These are phyloP conservation scores for Brachionus asplanchnoidis DNA, from an alignment of 1,140 invertebrate genomes.

Conservation along the genomic window DNA sequence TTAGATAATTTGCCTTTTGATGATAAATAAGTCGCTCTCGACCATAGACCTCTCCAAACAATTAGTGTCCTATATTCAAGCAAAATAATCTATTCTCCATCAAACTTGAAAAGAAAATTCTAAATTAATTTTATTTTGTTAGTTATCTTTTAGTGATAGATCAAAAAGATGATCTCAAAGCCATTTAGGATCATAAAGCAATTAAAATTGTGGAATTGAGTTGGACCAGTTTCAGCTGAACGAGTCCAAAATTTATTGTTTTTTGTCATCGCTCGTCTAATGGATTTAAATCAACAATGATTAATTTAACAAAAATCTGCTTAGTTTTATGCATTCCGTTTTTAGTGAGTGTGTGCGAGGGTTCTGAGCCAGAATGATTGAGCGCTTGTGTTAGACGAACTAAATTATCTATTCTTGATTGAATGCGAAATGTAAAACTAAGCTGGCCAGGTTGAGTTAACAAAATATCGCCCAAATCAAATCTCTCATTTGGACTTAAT, in stretches of 20 bases:
- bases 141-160: not conserved
- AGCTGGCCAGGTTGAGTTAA: not conserved
- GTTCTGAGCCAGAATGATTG: not conserved
- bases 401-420: constrained; percentile 34
- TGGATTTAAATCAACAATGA: not conserved
- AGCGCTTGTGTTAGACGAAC: not conserved
- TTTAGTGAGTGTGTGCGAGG: not conserved
- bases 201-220: not conserved
- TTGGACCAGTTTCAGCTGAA: not conserved
- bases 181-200: not conserved
- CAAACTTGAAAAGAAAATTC: not conserved
- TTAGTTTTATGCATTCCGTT: not conserved
- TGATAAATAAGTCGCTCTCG: no score
- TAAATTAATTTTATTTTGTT: not conserved
- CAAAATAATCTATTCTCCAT: not conserved
- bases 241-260: not conserved
- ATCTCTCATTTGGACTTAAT: constrained; percentile 9
- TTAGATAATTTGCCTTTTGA: not conserved
- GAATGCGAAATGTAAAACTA: not conserved
- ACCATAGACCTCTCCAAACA: not conserved
- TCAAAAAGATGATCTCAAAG: not conserved
- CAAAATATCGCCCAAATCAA: not conserved
- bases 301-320: not conserved
- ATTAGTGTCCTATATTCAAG: not conserved
- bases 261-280: not conserved